Evolutionary conservation across 2,113 vertebrate genomes (phyloP).

Genomic region (Oreochromis niloticus): DNA sequence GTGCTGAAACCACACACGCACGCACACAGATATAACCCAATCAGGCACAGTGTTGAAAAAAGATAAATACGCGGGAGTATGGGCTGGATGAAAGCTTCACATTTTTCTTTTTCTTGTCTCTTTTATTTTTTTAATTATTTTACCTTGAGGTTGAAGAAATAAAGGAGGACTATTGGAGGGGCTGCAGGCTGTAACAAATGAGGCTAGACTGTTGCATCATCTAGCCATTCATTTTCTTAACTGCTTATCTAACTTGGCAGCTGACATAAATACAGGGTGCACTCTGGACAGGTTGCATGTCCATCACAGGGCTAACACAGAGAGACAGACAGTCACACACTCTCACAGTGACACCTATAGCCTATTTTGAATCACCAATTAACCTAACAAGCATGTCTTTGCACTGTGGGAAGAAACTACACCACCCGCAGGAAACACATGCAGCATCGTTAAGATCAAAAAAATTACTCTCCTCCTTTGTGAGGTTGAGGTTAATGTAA

Average conservation of each 20-base stretch:
- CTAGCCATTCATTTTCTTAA: neutral
- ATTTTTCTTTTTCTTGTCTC: neutral
- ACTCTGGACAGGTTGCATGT: neutral
- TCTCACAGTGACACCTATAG: neutral
- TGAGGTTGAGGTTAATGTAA: neutral
- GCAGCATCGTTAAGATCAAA: neutral
- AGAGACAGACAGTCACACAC: neutral
- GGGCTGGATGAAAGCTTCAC: neutral
- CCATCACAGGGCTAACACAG: neutral
- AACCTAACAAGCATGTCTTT: neutral
- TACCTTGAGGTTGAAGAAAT: slow-evolving; percentile 6
- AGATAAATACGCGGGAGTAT: neutral
- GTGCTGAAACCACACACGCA: neutral
- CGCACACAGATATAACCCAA: neutral
- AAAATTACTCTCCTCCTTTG: neutral
- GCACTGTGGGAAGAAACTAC: neutral
- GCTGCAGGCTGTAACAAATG: neutral
- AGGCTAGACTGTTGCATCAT: neutral
- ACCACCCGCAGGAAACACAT: neutral
- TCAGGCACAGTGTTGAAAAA: neutral
- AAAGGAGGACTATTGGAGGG: neutral
- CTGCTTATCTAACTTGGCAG: neutral
- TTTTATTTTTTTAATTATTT: neutral
- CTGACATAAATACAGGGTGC: neutral
- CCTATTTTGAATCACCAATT: neutral